Base-by-base conservation (phyloP, 2,888 invertebrate genomes). In the Eucera pruinosa region DNA sequence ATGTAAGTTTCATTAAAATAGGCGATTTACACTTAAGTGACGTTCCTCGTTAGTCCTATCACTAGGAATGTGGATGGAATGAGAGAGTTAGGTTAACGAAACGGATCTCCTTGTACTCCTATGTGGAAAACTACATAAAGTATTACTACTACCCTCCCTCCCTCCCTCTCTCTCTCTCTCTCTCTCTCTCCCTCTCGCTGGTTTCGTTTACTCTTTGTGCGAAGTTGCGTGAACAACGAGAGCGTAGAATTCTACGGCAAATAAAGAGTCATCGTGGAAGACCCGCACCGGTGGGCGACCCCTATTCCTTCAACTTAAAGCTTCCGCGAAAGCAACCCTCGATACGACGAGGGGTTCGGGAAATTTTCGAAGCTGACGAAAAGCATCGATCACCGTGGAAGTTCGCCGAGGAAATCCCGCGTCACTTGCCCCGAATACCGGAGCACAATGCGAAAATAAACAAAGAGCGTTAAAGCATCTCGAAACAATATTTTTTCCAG, bases 231-330 rank as follows among this genome's bases (percentile, higher is more conserved):
- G 58, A 70, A 57, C 50, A 47, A 50, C 60, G 62, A 48, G 72
- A 39, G 13, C 30, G n/a, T 62, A 39, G 52, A 33, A 75, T 67
- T 43, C 64, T 39, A n/a, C 18, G 54, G 55, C 62, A 83, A 83
- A 83, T 71, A 81, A 67, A 72, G 50, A 48, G 52, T 36, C 60
- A 45, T 65, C 57, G 71, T 18, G 60, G 13, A 11, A 55, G 13
- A 48, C 55, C 66, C 41, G 55, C 55, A 57, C 23, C 33, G 13
- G 1, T 30, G 15, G 13, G 1, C 39, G 15, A 39, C 47, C 39
- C 47, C 52, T 36, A 55, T 55, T 20, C 27, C 18, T 23, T 0
- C n/a, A 65, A 70, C 50, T 62, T 45, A 4, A 9, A 2, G 30
- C 30, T 52, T 15, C 20, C 15, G 20, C 20, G 6, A 52, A n/a